Evolutionary conservation across 2,113 vertebrate species (phyloP), one percentile per base, ranked within the genome.

Genomic region (Steatornis caripensis): DNA sequence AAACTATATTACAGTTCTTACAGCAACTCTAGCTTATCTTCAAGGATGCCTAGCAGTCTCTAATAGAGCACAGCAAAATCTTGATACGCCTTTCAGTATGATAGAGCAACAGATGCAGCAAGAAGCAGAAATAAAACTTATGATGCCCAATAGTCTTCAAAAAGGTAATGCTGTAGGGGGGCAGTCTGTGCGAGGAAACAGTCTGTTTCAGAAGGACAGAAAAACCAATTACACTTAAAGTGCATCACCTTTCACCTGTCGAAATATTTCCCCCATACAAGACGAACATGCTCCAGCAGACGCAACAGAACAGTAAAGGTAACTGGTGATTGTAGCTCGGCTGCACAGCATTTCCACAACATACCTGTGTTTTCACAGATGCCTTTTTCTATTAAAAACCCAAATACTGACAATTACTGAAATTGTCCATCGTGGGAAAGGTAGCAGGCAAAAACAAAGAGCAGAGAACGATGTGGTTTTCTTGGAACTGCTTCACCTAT

Each of bases 251-350:
- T 51, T 60, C 17, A 77, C n/a, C n/a, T n/a, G n/a, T 29, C 6
- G 55, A 90, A 60, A 1, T 32, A 55, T 6, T 51, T 55, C 16
- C 26, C 46, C 8, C 23, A 11, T 5, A 46, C 6, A 68, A 46
- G 39, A 54, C 5, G 12, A 45, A 43, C 23, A 3, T 1, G 39
- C 16, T 72, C 39, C 71, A 64, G 29, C 24, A 76, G 76, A 62
- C 0, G 1, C 39, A 49, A 41, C 0, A 43, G 21, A 49, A 18
- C 32, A 41, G 12, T 36, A 24, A 26, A 72, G 27, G 3, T 11
- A 70, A 82, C 17, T 16, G 48, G 27, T 10, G 68, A 58, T 36
- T 24, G 49, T 8, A 53, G 51, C 57, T 58, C 1, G 0, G 1
- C 0, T 12, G 22, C 21, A 11, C 1, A 51, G 39, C 57, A 66